Evolutionary conservation across 1,140 invertebrate species (phyloP).

Genomic region (Acromyrmex charruanus): DNA sequence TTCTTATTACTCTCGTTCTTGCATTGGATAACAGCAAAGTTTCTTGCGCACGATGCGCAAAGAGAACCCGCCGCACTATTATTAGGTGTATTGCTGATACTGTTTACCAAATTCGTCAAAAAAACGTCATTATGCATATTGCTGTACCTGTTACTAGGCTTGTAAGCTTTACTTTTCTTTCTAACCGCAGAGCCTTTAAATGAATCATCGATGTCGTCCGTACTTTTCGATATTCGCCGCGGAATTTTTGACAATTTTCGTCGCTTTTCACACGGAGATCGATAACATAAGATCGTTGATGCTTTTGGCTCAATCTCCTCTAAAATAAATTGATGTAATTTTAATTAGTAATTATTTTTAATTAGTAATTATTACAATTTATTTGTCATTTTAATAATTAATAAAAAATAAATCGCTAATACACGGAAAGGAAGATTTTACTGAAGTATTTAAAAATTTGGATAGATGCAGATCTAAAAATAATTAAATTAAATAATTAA

Average conservation of each 20-base stretch:
- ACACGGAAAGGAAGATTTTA: too few species aligned
- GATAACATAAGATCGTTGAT: conserved; percentile 79
- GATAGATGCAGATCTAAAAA: too few species aligned
- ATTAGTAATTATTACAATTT: conserved; percentile 1
- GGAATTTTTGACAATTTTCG: conserved; percentile 15
- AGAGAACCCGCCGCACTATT: not conserved
- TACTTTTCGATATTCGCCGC: not conserved
- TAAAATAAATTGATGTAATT: conserved; percentile 44
- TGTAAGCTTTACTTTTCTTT: conserved; percentile 76
- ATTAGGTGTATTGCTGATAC: conserved; percentile 4
- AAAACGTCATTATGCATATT: conserved; percentile 9
- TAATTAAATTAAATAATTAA: too few species aligned
- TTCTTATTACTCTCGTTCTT: not conserved
- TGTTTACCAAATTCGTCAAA: conserved; percentile 37
- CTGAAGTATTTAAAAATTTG: too few species aligned
- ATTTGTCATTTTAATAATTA: not conserved
- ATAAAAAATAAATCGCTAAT: not conserved
- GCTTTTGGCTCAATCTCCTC: conserved; percentile 75
- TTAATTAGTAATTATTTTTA: not conserved
- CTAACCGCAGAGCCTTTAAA: conserved; percentile 60
- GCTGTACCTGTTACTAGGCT: conserved; percentile 79
- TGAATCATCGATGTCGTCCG: conserved; percentile 13
- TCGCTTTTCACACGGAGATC: conserved; percentile 58
- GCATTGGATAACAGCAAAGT: not conserved
- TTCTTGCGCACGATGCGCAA: conserved; percentile 18